Evolutionary conservation across 2,888 invertebrate species (phyloP), one percentile per base, ranked within the genome.

Genomic region (Coenonympha arcania): DNA sequence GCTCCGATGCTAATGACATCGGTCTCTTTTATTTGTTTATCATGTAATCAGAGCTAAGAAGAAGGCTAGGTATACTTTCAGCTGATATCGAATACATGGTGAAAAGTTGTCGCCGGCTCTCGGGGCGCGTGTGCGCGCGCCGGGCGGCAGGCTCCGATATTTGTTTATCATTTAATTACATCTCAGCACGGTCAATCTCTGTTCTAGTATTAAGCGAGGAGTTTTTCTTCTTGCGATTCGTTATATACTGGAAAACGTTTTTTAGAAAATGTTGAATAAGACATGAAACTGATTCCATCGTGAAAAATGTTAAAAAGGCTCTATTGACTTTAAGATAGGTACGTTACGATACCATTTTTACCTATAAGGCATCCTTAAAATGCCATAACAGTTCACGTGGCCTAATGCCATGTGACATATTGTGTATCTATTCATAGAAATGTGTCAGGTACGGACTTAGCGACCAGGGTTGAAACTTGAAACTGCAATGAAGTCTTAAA

Each of bases 371-470:
- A 28, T 9, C 11, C 9, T n/a, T 28, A n/a, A n/a, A n/a, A n/a
- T n/a, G n/a, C n/a, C n/a, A n/a, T n/a, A n/a, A n/a, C n/a, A n/a
- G n/a, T n/a, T n/a, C n/a, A n/a, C n/a, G n/a, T n/a, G n/a, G n/a
- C n/a, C n/a, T n/a, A n/a, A n/a, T n/a, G n/a, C n/a, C n/a, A n/a
- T n/a, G n/a, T n/a, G n/a, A n/a, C n/a, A n/a, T n/a, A n/a, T n/a
- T n/a, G n/a, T n/a, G n/a, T n/a, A n/a, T n/a, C n/a, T n/a, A n/a
- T n/a, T n/a, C n/a, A n/a, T n/a, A n/a, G n/a, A n/a, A n/a, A n/a
- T n/a, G n/a, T n/a, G n/a, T n/a, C n/a, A n/a, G n/a, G 64, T 63
- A 62, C 63, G 63, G 65, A 65, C 68, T 64, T 62, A 60, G 63
- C 63, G 68, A 66, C 66, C 68, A 61, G 71, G 68, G 71, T 51